These are phyloP conservation scores for Etheostoma perlongum DNA, from an alignment of 2,797 vertebrate genomes.

Conservation along the genomic window DNA sequence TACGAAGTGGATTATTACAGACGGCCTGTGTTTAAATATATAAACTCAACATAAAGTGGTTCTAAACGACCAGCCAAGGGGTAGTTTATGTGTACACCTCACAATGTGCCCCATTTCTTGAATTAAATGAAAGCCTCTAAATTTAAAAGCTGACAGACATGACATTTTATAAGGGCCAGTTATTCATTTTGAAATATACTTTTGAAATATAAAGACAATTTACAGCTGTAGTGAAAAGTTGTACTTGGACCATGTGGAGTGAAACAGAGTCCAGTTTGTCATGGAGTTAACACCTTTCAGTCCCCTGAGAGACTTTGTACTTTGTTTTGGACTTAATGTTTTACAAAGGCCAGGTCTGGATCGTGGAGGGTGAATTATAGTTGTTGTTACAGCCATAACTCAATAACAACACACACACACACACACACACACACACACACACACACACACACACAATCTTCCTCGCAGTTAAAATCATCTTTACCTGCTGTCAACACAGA, in stretches of 20 bases:
- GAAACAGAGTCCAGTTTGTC: constrained; percentile 68
- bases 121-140: constrained; percentile 29
- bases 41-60: no score
- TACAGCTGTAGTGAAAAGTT: constrained; percentile 60
- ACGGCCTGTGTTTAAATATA: no score
- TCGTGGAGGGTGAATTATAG: constrained; percentile 49
- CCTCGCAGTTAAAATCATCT: constrained; percentile 6
- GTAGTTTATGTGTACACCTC: neutral
- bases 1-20: neutral
- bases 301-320: constrained; percentile 56
- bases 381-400: constrained; percentile 37
- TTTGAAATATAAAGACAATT: constrained; percentile 57
- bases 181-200: constrained; percentile 41
- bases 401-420: constrained; percentile 20
- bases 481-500: constrained; percentile 43
- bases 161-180: constrained; percentile 17
- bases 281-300: constrained; percentile 60
- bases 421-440: constrained; percentile 15
- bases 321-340: constrained; percentile 29
- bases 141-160: constrained; percentile 18
- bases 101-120: neutral
- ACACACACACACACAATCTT: constrained; percentile 12
- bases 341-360: constrained; percentile 46
- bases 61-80: no score
- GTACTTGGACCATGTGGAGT: constrained; percentile 40